Conservation (phyloP, 1,140 invertebrate species). For the Mya arenaria region DNA sequence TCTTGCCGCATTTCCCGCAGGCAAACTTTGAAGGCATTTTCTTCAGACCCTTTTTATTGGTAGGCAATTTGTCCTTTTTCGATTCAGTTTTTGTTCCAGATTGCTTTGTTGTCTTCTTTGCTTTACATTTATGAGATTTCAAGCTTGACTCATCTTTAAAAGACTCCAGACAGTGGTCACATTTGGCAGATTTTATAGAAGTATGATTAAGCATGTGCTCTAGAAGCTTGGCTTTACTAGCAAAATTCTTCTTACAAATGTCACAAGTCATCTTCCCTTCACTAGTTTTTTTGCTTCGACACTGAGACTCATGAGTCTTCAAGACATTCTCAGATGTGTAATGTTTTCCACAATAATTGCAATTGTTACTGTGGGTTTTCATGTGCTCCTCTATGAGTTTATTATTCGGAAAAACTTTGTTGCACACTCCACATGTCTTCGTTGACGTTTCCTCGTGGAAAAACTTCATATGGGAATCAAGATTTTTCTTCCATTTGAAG, state of each 20-base stretch:
- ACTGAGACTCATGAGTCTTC: constrained; percentile 1
- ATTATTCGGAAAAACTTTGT: constrained; percentile 37
- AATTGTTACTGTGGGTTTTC: background rate
- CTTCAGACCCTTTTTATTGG: background rate
- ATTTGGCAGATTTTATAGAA: constrained; percentile 18
- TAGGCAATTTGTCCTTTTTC: background rate
- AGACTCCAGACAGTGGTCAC: constrained; percentile 21
- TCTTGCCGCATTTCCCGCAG: constrained; percentile 21
- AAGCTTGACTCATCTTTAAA: constrained; percentile 12
- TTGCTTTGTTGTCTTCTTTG: background rate
- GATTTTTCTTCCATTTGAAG: constrained; percentile 28
- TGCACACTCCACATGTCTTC: constrained; percentile 34
- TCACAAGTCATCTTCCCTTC: background rate
- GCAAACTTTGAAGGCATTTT: background rate
- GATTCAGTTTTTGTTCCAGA: background rate
- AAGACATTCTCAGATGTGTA: background rate
- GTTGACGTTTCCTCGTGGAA: constrained; percentile 1
- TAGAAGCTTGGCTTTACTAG: constrained; percentile 2
- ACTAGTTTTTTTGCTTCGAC: background rate
- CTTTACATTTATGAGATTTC: background rate
- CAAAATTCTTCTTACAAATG: constrained; percentile 30
- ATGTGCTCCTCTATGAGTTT: constrained; percentile 20
- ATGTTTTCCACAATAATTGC: constrained; percentile 15
- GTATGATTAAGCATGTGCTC: constrained; percentile 42
- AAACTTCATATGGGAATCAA: constrained; percentile 13